Evolutionary conservation across 2,797 vertebrate genomes (phyloP).

Genomic region (Trematomus bernacchii): DNA sequence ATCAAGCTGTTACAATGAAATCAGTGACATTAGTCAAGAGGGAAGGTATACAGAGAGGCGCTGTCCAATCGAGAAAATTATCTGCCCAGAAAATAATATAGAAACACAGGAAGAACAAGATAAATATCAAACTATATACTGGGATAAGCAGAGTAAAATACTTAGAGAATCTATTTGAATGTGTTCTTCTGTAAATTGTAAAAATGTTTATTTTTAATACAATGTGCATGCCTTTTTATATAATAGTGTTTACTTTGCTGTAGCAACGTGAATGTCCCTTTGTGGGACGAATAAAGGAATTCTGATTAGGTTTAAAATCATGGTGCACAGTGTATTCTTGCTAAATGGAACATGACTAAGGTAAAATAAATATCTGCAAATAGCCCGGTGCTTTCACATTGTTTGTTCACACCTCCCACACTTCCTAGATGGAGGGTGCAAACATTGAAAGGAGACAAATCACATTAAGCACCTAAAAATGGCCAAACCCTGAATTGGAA

Average conservation of each 20-base stretch:
- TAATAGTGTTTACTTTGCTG: too few species aligned
- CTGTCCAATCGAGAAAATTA: not conserved
- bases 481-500: constrained; percentile 52
- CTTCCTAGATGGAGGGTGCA: constrained; percentile 48
- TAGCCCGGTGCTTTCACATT: constrained; percentile 53
- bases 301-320: constrained; percentile 1
- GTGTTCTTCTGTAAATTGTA: too few species aligned
- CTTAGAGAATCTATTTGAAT: too few species aligned
- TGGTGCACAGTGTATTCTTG: constrained; percentile 17
- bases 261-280: too few species aligned
- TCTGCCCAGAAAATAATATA: constrained; percentile 5
- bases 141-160: not conserved
- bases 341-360: constrained; percentile 42
- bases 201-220: too few species aligned
- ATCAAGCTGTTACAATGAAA: not conserved
- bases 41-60: not conserved
- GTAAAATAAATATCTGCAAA: constrained; percentile 52
- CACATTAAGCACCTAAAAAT: constrained; percentile 63
- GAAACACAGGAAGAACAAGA: not conserved
- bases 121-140: not conserved
- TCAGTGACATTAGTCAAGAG: not conserved
- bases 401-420: constrained; percentile 71
- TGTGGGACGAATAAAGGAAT: too few species aligned
- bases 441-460: constrained; percentile 65
- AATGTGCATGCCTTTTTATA: too few species aligned